phyloP scores from a whole-genome alignment of 2,888 invertebrate genomes.

The Pilophorus perplexus region DNA sequence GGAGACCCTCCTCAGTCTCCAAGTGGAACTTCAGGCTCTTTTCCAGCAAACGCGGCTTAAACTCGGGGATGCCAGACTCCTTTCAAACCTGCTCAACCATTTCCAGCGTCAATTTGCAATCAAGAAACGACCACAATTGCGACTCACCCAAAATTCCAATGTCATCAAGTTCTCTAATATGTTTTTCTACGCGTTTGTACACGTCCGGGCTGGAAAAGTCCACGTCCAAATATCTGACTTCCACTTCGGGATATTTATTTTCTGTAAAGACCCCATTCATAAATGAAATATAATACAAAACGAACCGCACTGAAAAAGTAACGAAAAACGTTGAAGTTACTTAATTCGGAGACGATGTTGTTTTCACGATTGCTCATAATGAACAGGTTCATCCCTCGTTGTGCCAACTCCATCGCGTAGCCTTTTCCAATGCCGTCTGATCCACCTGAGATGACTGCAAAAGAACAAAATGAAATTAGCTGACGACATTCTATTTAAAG shows the following conservation, averaged over 20 bases:
- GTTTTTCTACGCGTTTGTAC: not conserved
- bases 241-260: slow-evolving; percentile 9
- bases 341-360: slow-evolving; percentile 3
- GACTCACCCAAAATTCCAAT: not conserved
- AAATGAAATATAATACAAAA: no score
- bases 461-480: not conserved
- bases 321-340: no score
- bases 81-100: no score
- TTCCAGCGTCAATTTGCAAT: no score
- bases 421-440: slow-evolving; percentile 26
- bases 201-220: slow-evolving; percentile 1
- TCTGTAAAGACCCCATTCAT: no score
- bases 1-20: no score
- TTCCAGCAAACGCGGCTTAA: no score
- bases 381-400: slow-evolving; percentile 24
- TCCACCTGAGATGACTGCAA: slow-evolving; percentile 32
- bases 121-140: no score
- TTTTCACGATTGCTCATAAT: slow-evolving; percentile 28
- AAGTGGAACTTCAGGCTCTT: no score
- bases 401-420: slow-evolving; percentile 19
- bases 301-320: no score
- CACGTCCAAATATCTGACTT: slow-evolving; percentile 8
- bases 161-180: slow-evolving; percentile 7
- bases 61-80: no score
- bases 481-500: no score